A percentile compares a stretch with the other conserved stretches of the same genome.
phyloP scores from a whole-genome alignment of 2,113 vertebrate species.

The Corythoichthys haematopterus region DNA sequence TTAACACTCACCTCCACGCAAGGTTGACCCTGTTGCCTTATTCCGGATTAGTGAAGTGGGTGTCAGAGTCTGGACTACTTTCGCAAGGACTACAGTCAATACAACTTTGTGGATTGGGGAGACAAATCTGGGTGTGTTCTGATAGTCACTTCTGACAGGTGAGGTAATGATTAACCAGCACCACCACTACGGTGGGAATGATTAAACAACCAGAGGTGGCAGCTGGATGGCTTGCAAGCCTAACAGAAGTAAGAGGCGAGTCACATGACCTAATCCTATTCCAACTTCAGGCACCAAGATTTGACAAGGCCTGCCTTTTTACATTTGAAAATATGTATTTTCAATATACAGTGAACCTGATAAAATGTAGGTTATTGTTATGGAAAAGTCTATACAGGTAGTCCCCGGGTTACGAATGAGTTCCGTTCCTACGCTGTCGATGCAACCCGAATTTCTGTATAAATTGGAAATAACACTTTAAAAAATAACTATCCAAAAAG shows the following conservation, averaged over 20 bases:
- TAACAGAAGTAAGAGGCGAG: neutral
- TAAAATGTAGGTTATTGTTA: too few relatives aligned
- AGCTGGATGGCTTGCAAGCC: neutral
- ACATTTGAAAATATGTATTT: neutral
- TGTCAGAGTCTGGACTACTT: conserved; percentile 12
- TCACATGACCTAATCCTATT: neutral
- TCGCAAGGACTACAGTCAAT: conserved; percentile 29
- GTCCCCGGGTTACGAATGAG: too few relatives aligned
- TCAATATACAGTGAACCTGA: neutral
- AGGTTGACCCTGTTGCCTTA: conserved; percentile 20
- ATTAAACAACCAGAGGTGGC: neutral
- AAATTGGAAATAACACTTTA: too few relatives aligned
- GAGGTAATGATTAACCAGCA: conserved; percentile 54
- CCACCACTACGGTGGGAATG: neutral
- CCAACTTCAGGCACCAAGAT: neutral
- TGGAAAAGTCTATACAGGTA: too few relatives aligned
- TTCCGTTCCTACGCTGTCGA: too few relatives aligned
- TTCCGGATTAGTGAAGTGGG: conserved; percentile 36
- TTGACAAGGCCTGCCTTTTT: neutral
- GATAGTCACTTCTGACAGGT: conserved; percentile 40
- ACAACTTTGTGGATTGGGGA: conserved; percentile 15
- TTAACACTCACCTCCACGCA: conserved; percentile 42
- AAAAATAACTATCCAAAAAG: too few relatives aligned
- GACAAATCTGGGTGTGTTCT: conserved; percentile 17
- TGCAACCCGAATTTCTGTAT: too few relatives aligned